These are phyloP conservation scores for Pegoplata infirma DNA, from an alignment of 2,888 invertebrate species.

Conservation along the genomic window DNA sequence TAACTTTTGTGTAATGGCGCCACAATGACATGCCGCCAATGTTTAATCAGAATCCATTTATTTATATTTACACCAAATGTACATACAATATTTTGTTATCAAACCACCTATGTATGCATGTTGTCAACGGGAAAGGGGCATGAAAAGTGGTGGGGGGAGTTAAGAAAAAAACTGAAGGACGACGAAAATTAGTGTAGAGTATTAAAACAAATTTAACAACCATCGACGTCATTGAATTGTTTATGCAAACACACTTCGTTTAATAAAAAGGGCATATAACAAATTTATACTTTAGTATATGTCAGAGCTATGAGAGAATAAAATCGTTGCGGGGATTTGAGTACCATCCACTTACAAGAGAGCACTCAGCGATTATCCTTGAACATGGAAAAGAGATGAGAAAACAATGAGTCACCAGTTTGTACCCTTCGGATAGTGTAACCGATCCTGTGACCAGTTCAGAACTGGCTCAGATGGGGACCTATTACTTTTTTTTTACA, in stretches of 20 bases:
- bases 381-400: no score
- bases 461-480: no score
- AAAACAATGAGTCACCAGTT: no score
- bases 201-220: conserved; percentile 28
- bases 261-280: not conserved
- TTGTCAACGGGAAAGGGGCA: not conserved
- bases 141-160: no score
- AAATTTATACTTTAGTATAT: no score
- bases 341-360: no score
- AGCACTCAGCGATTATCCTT: no score
- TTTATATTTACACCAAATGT: conserved; percentile 72
- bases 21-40: conserved; percentile 69
- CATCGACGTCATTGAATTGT: conserved; percentile 40
- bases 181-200: not conserved
- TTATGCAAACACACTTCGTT: conserved; percentile 33
- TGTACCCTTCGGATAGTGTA: no score
- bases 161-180: not conserved
- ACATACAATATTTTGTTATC: conserved; percentile 72
- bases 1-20: conserved; percentile 65
- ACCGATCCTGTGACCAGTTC: no score
- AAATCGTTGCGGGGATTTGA: no score
- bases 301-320: not conserved
- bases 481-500: no score
- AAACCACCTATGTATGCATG: conserved; percentile 16
- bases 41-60: conserved; percentile 75